Base-by-base conservation (phyloP, 2,888 invertebrate genomes). In the Scaptomyza flava region DNA sequence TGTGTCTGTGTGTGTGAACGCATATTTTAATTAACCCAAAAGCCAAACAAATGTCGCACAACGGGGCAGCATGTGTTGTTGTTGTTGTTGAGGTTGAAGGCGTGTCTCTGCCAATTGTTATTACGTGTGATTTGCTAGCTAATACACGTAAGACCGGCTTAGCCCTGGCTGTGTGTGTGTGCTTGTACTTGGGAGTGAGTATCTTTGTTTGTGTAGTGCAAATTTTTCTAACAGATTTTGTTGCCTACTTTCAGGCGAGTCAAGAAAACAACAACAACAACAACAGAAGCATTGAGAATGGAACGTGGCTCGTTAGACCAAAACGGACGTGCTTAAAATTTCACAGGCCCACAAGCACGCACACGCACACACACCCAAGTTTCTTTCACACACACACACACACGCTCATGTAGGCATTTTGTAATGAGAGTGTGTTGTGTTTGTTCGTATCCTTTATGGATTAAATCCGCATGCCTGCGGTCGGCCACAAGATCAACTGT, bases 381-480 rank as follows among this genome's bases (percentile, higher is more conserved):
- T n/a, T 38, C 30, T 30, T 6, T 30, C 7, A 20, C 36, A 45
- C 45, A 42, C 34, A 34, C 33, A 60, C 56, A 62, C 33, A 23
- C 8, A 36, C 51, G 11, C 36, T 38, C 51, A 38, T 51, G 51
- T 51, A 51, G 51, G 38, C 51, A 51, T 51, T 62, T 68, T 67
- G 64, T 72, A 61, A 70, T 72, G 71, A 51, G 61, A 48, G 53
- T 36, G 85, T 27, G 27, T 42, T 68, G 72, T 74, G 77, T 70
- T 69, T 87, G 71, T 77, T 81, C 87, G 85, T 85, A 85, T 85
- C 87, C 85, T 89, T 89, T 85, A 89, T 89, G 87, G 89, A 89
- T 85, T 85, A 89, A 89, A 87, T 84, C 84, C 84, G 81, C 89
- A 85, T 87, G 89, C 85, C 85, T 86, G 89, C 79, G 85, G 85